Base-by-base conservation (phyloP, 2,113 vertebrate genomes). In the Dunckerocampus dactyliophorus region DNA sequence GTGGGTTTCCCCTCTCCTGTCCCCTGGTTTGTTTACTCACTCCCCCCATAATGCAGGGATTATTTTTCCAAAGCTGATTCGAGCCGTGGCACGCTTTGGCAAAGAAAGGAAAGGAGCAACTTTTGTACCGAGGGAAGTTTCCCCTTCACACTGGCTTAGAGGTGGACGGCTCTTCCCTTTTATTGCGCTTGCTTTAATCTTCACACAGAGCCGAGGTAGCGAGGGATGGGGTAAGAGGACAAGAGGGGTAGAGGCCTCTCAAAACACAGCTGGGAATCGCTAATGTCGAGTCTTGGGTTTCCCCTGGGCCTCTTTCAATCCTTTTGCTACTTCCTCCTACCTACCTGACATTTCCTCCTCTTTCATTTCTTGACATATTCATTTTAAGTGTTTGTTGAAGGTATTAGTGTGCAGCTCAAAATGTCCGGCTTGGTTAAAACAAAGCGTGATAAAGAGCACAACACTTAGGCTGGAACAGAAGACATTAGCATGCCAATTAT, bases 61-160 rank as follows among this genome's bases (percentile, higher is more conserved):
- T 87, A 88, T 85, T 87, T 82, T 75, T 81, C 67, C 56, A 89
- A 90, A 89, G 85, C 88, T 77, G 78, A 84, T 89, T 90, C 87
- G 83, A 83, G 77, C 80, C 56, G 62, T 31, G 61, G 80, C 78
- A 79, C 55, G 78, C 75, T 74, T 69, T 21, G 66, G 65, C 66
- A 63, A 73, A 70, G 82, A 78, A 64, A 37, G 54, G n/a, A 73
- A 82, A 81, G 82, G 74, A 56, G 78, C 55, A 82, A 87, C 78
- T 81, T 83, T 81, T 77, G 78, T 81, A 58, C 69, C 24, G 47
- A 68, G 74, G 74, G 78, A 85, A 89, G 75, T 87, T 89, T 90
- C 83, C 75, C 87, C 89, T 90, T 90, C 89, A 90, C 87, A 88
- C 75, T 63, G 50, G 80, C 80, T 89, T 89, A 90, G 83, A 83